Evolutionary conservation across 2,888 invertebrate species (phyloP).

Genomic region (Aphidius colemani): DNA sequence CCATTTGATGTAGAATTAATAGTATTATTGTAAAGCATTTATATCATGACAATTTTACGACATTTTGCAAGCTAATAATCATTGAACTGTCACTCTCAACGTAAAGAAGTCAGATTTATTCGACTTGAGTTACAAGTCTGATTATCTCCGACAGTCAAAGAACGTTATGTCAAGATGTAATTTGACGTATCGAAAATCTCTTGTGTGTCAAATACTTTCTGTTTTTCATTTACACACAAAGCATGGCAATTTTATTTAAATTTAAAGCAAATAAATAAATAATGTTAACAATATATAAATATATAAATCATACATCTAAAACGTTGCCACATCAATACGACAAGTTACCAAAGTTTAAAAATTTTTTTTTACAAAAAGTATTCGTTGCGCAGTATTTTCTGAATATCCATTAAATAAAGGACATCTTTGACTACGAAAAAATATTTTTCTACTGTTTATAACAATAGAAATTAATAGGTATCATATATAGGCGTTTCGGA

Average conservation of each 20-base stretch:
- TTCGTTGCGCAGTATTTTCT: too few relatives aligned
- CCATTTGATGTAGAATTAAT: not conserved
- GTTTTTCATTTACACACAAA: not conserved
- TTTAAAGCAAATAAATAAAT: not conserved
- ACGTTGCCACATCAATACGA: too few relatives aligned
- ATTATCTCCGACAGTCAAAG: constrained; percentile 42
- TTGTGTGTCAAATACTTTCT: not conserved
- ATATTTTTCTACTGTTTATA: too few relatives aligned
- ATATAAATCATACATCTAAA: not conserved
- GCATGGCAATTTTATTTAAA: not conserved
- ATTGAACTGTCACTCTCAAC: not conserved
- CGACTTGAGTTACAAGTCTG: constrained; percentile 43
- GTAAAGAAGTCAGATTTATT: constrained; percentile 40
- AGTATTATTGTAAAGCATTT: not conserved
- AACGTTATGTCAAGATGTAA: constrained; percentile 37
- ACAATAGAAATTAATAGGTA: too few relatives aligned
- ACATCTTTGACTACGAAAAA: too few relatives aligned
- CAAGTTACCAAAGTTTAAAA: too few relatives aligned
- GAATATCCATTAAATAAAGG: too few relatives aligned
- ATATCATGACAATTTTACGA: constrained; percentile 3
- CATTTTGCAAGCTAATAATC: not conserved
- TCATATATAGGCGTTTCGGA: too few relatives aligned
- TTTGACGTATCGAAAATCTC: constrained; percentile 33
- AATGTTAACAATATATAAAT: not conserved
- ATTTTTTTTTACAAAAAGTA: too few relatives aligned